phyloP scores from a whole-genome alignment of 2,113 vertebrate genomes.

The Terrapene triunguis region DNA sequence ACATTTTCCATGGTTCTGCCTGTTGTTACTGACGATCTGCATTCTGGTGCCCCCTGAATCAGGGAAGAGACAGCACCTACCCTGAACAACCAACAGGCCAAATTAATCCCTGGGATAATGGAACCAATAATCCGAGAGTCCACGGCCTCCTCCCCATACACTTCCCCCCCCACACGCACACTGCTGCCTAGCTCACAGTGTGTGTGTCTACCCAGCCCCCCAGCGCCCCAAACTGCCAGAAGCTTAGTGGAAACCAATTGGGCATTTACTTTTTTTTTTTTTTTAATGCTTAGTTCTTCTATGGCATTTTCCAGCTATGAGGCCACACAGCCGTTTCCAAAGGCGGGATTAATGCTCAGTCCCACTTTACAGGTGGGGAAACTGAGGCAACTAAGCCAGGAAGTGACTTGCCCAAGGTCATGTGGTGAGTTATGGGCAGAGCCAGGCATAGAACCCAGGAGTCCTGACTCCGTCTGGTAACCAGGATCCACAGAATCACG shows the following conservation, averaged over 20 bases:
- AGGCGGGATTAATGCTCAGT: not conserved
- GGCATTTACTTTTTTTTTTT: too few relatives aligned
- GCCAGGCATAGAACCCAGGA: not conserved
- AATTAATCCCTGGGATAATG: too few relatives aligned
- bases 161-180: too few relatives aligned
- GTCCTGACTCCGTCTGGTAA: not conserved
- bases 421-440: not conserved
- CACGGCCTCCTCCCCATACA: too few relatives aligned
- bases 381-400: not conserved
- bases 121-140: too few relatives aligned
- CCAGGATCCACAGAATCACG: not conserved
- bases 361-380: not conserved
- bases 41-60: too few relatives aligned
- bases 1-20: too few relatives aligned
- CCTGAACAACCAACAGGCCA: too few relatives aligned
- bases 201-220: too few relatives aligned
- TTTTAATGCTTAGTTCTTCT: not conserved
- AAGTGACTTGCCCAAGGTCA: not conserved
- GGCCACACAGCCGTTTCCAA: not conserved
- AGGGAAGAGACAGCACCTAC: too few relatives aligned
- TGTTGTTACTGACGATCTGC: too few relatives aligned
- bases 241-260: not conserved
- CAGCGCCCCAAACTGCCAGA: not conserved
- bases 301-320: not conserved
- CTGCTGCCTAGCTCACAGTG: too few relatives aligned